These are phyloP conservation scores for Tenthredo livida DNA, from an alignment of 2,888 invertebrate species.

Conservation along the genomic window DNA sequence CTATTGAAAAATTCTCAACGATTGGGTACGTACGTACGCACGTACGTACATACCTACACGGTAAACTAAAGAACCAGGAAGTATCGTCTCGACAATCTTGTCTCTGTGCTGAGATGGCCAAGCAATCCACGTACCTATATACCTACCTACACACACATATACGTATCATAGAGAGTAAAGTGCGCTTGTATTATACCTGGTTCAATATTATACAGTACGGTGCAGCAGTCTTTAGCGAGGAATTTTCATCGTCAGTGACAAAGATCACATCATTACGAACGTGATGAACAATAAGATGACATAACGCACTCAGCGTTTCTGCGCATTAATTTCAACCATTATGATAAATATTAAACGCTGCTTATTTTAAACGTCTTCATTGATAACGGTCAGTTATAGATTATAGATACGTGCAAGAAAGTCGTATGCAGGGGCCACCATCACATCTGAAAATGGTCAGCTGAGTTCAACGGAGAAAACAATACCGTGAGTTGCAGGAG, in stretches of 20 bases:
- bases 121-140: background rate
- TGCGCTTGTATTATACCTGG: background rate
- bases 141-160: background rate
- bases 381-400: background rate
- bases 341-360: conserved; percentile 3
- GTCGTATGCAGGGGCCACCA: background rate
- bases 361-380: background rate
- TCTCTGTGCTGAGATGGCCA: conserved; percentile 10
- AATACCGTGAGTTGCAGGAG: background rate
- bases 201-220: background rate
- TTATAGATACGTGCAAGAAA: background rate
- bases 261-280: conserved; percentile 29
- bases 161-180: background rate
- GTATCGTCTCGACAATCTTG: conserved; percentile 30
- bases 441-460: background rate
- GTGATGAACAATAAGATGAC: conserved; percentile 32
- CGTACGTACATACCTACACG: background rate
- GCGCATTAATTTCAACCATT: conserved; percentile 36
- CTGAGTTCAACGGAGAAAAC: conserved; percentile 1
- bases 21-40: background rate
- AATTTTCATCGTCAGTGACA: conserved; percentile 32
- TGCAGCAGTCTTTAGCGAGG: background rate
- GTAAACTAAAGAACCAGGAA: conserved; percentile 40
- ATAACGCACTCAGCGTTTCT: conserved; percentile 21
- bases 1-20: conserved; percentile 37